Conservation (phyloP, 2,797 vertebrate species). For the Caiman crocodilus region DNA sequence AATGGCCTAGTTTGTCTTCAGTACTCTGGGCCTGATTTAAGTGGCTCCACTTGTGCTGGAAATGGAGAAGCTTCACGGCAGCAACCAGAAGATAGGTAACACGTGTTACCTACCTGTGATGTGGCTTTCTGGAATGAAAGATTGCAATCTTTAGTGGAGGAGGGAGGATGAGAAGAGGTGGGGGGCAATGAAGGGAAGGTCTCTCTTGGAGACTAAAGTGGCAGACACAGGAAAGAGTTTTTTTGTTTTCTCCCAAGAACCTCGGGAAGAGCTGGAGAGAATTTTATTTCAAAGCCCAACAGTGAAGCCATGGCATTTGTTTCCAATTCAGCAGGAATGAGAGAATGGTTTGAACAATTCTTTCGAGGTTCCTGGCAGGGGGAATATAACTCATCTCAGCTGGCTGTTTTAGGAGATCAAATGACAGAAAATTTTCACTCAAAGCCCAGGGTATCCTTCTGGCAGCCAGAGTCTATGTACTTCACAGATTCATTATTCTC, state of each 20-base stretch:
- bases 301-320: conserved; percentile 68
- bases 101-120: conserved; percentile 57
- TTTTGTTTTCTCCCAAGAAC: conserved; percentile 70
- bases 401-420: conserved; percentile 74
- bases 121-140: conserved; percentile 68
- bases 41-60: conserved; percentile 5
- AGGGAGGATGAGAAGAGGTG: conserved; percentile 45
- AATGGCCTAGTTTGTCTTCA: conserved; percentile 40
- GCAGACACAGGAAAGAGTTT: conserved; percentile 73
- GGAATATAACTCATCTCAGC: conserved; percentile 77
- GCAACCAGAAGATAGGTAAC: conserved; percentile 63
- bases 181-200: neutral
- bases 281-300: conserved; percentile 76
- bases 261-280: conserved; percentile 70
- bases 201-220: conserved; percentile 62
- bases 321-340: conserved; percentile 78
- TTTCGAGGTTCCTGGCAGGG: conserved; percentile 72
- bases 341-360: conserved; percentile 71
- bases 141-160: conserved; percentile 5
- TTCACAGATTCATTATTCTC: conserved; percentile 59
- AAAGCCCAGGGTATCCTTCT: conserved; percentile 67
- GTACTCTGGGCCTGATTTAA: conserved; percentile 69
- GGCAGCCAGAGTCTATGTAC: conserved; percentile 70
- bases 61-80: conserved; percentile 20
- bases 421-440: conserved; percentile 69